Percentiles rank a stretch among this genome's conserved stretches.
Evolutionary conservation across 2,888 invertebrate species (phyloP).

Genomic region (Philonicus albiceps): DNA sequence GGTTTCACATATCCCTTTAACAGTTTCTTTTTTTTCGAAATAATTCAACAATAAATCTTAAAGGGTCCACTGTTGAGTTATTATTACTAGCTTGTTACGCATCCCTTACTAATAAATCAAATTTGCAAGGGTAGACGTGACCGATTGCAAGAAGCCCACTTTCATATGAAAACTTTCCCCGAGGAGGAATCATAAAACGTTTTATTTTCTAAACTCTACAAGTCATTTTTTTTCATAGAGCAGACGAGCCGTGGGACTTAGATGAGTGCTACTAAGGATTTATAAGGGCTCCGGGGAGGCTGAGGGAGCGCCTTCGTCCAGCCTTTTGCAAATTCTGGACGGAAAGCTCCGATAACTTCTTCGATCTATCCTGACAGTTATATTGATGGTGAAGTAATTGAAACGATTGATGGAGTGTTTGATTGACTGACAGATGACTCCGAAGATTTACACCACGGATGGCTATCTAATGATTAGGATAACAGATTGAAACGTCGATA

Average conservation of each 20-base stretch:
- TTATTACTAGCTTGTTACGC: not conserved
- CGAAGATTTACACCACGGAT: constrained; percentile 45
- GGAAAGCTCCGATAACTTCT: not conserved
- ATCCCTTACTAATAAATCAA: not conserved
- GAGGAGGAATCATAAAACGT: not conserved
- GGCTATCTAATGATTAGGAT: constrained; percentile 45
- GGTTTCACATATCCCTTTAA: not conserved
- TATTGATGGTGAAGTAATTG: constrained; percentile 48
- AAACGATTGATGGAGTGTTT: constrained; percentile 48
- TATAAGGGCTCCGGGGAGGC: not conserved
- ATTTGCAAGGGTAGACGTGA: not conserved
- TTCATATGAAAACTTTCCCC: not conserved
- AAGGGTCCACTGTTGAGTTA: not conserved
- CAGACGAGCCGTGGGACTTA: not conserved
- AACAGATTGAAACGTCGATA: constrained; percentile 44
- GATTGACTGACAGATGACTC: constrained; percentile 48
- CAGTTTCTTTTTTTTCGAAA: not conserved
- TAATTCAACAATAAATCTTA: not conserved
- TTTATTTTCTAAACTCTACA: constrained; percentile 9
- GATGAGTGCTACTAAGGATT: not conserved
- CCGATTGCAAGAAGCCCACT: not conserved
- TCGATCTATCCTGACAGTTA: constrained; percentile 42
- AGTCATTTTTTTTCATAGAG: not conserved
- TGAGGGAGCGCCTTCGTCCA: not conserved
- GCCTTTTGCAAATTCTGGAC: not conserved